These are phyloP conservation scores for Steatornis caripensis DNA, from an alignment of 2,113 vertebrate genomes.

Conservation along the genomic window DNA sequence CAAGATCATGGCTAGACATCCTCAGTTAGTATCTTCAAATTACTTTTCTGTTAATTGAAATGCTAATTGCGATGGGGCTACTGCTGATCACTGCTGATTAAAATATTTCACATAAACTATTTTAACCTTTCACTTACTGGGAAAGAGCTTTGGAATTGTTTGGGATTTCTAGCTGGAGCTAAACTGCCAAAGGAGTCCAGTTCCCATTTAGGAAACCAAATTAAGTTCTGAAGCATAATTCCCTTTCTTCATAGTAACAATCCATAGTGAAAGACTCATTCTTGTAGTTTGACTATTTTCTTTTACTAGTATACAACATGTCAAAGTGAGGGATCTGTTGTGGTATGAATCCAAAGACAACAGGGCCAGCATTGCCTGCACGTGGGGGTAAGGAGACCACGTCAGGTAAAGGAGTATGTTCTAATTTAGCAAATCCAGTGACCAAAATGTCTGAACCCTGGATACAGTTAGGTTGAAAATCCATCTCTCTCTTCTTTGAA, in stretches of 20 bases:
- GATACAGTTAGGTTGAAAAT: neutral
- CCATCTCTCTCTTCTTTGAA: neutral
- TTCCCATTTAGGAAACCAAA: neutral
- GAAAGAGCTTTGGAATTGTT: neutral
- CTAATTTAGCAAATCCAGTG: neutral
- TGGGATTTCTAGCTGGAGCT: neutral
- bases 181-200: neutral
- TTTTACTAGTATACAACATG: neutral
- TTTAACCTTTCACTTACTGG: neutral
- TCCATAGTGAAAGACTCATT: neutral
- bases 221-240: neutral
- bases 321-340: neutral
- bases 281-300: neutral
- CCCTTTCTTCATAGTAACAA: neutral
- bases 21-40: neutral
- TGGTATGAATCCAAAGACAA: neutral
- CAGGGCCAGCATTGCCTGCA: neutral
- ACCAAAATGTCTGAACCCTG: neutral
- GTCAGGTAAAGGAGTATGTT: neutral
- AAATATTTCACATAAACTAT: neutral
- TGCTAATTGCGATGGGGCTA: neutral
- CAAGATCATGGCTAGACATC: neutral
- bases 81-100: neutral
- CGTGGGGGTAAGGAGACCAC: neutral
- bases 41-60: neutral